These are phyloP conservation scores for Lysandra coridon DNA, from an alignment of 2,888 invertebrate species.

Conservation along the genomic window DNA sequence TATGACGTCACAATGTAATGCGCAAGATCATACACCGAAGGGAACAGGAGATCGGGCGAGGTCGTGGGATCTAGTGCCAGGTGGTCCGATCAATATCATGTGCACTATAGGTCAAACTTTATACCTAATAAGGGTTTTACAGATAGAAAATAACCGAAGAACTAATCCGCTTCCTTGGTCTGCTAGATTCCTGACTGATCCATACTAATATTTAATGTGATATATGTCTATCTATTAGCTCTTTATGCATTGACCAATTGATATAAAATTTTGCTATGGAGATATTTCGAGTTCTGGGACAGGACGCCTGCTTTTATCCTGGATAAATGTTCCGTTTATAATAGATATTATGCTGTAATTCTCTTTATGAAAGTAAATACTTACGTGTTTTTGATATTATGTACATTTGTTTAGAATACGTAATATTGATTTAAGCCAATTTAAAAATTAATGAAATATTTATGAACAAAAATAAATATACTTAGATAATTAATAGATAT, in stretches of 20 bases:
- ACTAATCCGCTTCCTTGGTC: neutral
- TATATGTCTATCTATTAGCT: no score
- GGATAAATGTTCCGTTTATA: no score
- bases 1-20: neutral
- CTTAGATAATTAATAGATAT: neutral
- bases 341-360: neutral
- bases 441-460: neutral
- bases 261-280: no score
- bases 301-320: no score
- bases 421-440: neutral
- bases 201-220: neutral
- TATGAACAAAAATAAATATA: neutral
- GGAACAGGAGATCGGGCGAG: constrained; percentile 26
- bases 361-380: neutral
- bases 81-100: constrained; percentile 27
- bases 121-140: constrained; percentile 25
- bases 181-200: neutral
- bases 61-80: constrained; percentile 27
- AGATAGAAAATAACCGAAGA: neutral
- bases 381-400: neutral
- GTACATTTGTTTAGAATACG: neutral
- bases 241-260: no score
- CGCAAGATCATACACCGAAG: constrained; percentile 13
- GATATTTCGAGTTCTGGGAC: no score
- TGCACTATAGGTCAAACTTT: constrained; percentile 17